phyloP scores from a whole-genome alignment of 2,888 invertebrate species.

The Allophyes oxyacanthae region DNA sequence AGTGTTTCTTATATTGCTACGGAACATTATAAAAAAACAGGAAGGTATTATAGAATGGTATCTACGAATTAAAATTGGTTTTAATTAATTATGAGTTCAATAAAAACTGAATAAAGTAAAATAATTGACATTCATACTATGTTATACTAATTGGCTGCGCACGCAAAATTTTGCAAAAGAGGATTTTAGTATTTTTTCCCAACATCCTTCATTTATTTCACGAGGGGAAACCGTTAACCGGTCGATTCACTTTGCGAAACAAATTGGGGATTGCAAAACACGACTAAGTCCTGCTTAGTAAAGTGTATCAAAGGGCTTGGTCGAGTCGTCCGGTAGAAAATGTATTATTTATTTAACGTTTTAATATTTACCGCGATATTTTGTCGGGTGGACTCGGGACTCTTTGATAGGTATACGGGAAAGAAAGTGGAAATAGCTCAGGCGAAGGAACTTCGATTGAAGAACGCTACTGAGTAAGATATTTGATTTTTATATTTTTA shows the following conservation, averaged over 20 bases:
- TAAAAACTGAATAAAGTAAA: too few relatives aligned
- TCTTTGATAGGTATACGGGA: conserved; percentile 74
- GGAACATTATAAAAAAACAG: not conserved
- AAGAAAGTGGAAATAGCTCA: conserved; percentile 65
- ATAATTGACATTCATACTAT: conserved; percentile 3
- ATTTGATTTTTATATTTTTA: conserved; percentile 16
- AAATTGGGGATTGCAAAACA: conserved; percentile 48
- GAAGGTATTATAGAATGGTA: conserved; percentile 4
- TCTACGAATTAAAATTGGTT: not conserved
- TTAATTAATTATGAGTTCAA: too few relatives aligned
- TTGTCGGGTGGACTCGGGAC: conserved; percentile 54
- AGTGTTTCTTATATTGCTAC: too few relatives aligned
- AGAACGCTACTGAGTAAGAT: conserved; percentile 70
- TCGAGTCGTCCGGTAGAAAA: conserved; percentile 52
- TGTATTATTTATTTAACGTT: conserved; percentile 61
- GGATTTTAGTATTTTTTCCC: conserved; percentile 31
- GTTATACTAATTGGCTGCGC: not conserved
- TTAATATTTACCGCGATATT: conserved; percentile 64
- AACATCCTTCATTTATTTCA: conserved; percentile 49
- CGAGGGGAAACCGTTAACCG: conserved; percentile 37
- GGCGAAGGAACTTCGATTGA: conserved; percentile 59
- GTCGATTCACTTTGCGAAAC: conserved; percentile 50
- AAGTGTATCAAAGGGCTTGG: conserved; percentile 48
- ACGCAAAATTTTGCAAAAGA: conserved; percentile 39
- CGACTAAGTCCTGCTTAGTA: conserved; percentile 32